Conservation (phyloP, 2,888 invertebrate genomes). For the Andrena fulva region DNA sequence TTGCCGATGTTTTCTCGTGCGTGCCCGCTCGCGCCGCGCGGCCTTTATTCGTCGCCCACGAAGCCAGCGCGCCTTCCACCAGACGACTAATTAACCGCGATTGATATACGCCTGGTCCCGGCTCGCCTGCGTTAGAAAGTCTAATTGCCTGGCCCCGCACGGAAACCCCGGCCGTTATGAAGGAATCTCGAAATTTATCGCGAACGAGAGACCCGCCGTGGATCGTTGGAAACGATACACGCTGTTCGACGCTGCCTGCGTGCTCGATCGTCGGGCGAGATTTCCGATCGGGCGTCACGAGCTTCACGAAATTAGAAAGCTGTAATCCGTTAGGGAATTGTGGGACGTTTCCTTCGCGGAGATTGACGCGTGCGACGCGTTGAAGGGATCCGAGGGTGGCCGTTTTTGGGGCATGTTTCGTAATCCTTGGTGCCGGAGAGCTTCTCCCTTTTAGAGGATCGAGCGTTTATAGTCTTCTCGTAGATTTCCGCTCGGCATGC, state of each 20-base stretch:
- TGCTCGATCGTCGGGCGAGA: background rate
- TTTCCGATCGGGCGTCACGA: background rate
- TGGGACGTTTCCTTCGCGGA: background rate
- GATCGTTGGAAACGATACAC: background rate
- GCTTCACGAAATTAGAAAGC: constrained; percentile 17
- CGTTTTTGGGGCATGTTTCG: background rate
- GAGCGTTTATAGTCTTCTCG: background rate
- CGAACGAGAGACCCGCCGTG: constrained; percentile 17
- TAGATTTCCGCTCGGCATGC: background rate
- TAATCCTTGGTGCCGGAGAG: background rate
- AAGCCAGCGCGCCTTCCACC: constrained; percentile 38
- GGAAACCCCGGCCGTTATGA: constrained; percentile 43
- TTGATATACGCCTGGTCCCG: constrained; percentile 61
- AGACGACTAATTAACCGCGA: constrained; percentile 69
- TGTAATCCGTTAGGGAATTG: background rate
- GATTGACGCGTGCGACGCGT: no score
- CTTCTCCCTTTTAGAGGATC: background rate
- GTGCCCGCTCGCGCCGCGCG: constrained; percentile 27
- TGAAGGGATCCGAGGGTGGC: background rate
- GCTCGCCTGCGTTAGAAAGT: constrained; percentile 43
- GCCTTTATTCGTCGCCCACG: constrained; percentile 61
- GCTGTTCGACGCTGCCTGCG: background rate
- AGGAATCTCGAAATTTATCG: constrained; percentile 59
- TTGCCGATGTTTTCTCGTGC: constrained; percentile 55
- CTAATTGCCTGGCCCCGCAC: constrained; percentile 43